phyloP scores from a whole-genome alignment of 2,113 vertebrate species.

The Castor canadensis region DNA sequence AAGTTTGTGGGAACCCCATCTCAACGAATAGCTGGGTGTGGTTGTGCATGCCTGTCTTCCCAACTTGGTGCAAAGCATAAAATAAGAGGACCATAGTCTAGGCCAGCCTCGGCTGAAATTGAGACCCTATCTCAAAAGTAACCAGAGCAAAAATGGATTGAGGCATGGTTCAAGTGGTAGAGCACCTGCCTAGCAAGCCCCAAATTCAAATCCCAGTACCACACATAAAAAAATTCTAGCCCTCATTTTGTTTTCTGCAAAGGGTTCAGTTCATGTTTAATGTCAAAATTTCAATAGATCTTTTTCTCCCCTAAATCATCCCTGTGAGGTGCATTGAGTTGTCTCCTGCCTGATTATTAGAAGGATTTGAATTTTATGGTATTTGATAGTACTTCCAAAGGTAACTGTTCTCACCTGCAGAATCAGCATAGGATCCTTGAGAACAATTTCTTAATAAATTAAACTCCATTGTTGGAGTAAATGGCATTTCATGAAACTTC shows the following conservation, averaged over 20 bases:
- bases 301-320: not conserved
- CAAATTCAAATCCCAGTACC: no score
- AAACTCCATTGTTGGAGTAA: conserved; percentile 14
- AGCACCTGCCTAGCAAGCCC: no score
- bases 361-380: not conserved
- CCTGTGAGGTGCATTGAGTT: not conserved
- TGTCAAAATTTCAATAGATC: not conserved
- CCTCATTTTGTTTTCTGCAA: not conserved
- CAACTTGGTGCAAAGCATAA: no score
- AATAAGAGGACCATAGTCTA: no score
- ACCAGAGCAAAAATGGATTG: no score
- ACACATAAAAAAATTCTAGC: no score
- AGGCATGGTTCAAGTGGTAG: no score
- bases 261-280: conserved; percentile 7
- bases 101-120: no score
- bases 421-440: not conserved
- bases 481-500: conserved; percentile 22
- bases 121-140: no score
- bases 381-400: conserved; percentile 24
- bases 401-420: not conserved
- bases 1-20: no score
- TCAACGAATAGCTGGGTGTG: no score
- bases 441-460: conserved; percentile 40
- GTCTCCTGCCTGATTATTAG: not conserved
- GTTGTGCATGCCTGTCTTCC: no score